Conservation (phyloP, 2,113 vertebrate species). For the Ceyx melanurus region DNA sequence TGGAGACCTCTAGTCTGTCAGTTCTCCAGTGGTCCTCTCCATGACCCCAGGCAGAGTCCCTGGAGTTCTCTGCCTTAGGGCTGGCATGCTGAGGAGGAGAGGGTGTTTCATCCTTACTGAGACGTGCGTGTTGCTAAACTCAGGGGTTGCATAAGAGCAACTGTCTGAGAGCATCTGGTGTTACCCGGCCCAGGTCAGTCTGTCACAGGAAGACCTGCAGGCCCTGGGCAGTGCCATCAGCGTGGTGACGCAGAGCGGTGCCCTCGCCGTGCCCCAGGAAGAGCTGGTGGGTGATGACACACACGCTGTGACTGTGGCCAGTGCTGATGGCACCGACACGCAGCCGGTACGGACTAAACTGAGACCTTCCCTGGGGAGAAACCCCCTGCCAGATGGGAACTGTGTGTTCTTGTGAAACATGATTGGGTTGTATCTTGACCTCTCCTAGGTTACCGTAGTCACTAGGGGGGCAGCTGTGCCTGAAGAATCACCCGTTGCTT, state of each 20-base stretch:
- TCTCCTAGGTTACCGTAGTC: slow-evolving; percentile 76
- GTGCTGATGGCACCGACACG: slow-evolving; percentile 19
- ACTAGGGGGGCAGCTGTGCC: slow-evolving; percentile 67
- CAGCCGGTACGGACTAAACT: slow-evolving; percentile 67
- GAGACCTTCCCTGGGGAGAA: neutral
- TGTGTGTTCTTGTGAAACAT: neutral
- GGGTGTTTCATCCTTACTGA: neutral
- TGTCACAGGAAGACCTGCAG: slow-evolving; percentile 77
- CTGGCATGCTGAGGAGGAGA: neutral
- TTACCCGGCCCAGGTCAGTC: slow-evolving; percentile 62
- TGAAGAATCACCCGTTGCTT: slow-evolving; percentile 41
- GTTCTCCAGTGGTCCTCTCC: neutral
- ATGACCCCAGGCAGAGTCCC: neutral
- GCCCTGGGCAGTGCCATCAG: slow-evolving; percentile 76
- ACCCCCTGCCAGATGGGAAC: neutral
- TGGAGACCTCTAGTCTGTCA: neutral
- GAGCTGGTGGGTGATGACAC: slow-evolving; percentile 16
- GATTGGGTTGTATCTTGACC: neutral
- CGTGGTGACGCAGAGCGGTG: slow-evolving; percentile 72
- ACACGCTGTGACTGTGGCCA: slow-evolving; percentile 63
- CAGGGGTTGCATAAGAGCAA: neutral
- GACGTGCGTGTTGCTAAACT: neutral
- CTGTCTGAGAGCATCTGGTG: neutral
- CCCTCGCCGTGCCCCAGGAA: slow-evolving; percentile 51
- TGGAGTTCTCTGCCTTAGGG: neutral